Evolutionary conservation across 2,113 vertebrate species (phyloP).

Genomic region (Tragelaphus buxtoni): DNA sequence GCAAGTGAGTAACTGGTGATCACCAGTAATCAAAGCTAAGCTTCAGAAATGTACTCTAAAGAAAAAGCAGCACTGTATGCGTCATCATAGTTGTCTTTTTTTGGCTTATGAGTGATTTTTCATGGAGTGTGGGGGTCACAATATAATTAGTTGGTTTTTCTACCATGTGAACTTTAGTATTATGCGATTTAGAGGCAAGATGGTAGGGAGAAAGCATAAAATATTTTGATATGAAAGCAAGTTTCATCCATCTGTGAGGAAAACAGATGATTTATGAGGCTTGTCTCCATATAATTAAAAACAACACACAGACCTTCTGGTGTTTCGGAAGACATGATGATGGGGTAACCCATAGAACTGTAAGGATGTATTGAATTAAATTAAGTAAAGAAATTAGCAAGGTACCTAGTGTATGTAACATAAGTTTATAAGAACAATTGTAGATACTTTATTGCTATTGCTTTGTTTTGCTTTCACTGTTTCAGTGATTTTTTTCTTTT

Average conservation of each 20-base stretch:
- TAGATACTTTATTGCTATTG: background rate
- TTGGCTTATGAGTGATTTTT: background rate
- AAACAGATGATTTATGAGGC: conserved; percentile 24
- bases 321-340: background rate
- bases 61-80: background rate
- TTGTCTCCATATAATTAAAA: background rate
- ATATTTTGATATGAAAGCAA: background rate
- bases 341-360: background rate
- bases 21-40: background rate
- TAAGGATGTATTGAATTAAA: background rate
- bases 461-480: background rate
- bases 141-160: background rate
- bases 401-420: background rate
- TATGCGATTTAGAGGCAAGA: background rate
- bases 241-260: background rate
- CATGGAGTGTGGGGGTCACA: background rate
- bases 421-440: background rate
- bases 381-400: background rate
- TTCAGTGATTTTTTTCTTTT: background rate
- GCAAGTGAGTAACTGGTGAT: background rate
- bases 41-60: background rate
- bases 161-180: background rate
- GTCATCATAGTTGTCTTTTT: background rate
- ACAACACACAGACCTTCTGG: background rate
- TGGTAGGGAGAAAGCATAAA: background rate